Evolutionary conservation across 2,113 vertebrate genomes (phyloP).

Genomic region (Sapajus apella): DNA sequence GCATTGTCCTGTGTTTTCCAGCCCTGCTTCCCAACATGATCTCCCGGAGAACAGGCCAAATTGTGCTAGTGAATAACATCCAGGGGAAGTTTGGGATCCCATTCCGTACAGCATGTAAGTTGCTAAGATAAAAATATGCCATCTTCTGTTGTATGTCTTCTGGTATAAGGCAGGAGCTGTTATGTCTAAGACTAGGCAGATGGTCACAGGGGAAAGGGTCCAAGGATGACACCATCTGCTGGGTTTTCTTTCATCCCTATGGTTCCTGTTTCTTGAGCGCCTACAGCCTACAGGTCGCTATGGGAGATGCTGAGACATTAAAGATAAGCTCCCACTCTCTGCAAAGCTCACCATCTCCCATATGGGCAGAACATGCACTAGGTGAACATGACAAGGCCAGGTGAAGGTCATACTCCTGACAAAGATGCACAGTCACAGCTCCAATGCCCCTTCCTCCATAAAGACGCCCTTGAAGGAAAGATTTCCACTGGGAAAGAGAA

Average conservation of each 20-base stretch:
- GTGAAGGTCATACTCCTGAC: not conserved
- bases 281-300: rapidly evolving
- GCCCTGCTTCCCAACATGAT: constrained; percentile 96
- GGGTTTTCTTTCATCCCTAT: not conserved
- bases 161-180: not conserved
- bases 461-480: not conserved
- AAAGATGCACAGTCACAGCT: rapidly evolving
- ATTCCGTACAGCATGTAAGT: constrained; percentile 97
- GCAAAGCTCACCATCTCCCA: not conserved
- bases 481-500: not conserved
- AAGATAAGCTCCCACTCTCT: not conserved
- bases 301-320: not conserved
- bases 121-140: not conserved
- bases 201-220: not conserved
- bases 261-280: not conserved
- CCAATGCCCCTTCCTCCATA: not conserved
- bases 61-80: constrained; percentile 94
- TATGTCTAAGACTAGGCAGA: not conserved
- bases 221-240: not conserved
- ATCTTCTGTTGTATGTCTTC: not conserved
- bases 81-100: constrained; percentile 95
- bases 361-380: not conserved
- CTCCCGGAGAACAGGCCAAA: constrained; percentile 93
- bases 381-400: not conserved
- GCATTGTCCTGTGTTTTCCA: constrained; percentile 69